Evolutionary conservation across 2,113 vertebrate genomes (phyloP).

Genomic region (Petrocephalus zakoni): DNA sequence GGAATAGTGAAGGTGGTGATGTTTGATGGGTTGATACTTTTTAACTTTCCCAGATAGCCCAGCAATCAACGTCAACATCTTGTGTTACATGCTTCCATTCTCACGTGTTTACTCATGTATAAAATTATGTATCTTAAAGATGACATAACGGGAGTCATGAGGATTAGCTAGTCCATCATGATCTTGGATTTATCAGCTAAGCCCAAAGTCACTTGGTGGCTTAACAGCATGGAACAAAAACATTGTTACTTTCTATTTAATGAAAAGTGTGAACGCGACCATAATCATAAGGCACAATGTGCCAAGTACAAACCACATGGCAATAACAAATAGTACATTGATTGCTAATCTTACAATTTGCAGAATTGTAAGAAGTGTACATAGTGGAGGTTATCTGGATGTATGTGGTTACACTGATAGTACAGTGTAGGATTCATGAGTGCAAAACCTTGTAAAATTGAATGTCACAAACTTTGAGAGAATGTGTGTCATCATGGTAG

Average conservation of each 20-base stretch:
- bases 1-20: neutral
- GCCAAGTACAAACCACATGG: neutral
- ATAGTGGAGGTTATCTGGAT: neutral
- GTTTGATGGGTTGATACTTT: neutral
- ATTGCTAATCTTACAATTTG: neutral
- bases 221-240: neutral
- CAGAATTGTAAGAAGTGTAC: neutral
- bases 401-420: neutral
- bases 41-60: neutral
- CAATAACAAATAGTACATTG: neutral
- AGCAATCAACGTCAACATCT: neutral
- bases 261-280: neutral
- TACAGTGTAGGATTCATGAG: neutral
- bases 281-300: neutral
- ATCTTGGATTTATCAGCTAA: neutral
- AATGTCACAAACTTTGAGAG: neutral
- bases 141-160: neutral
- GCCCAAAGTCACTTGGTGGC: neutral
- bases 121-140: neutral
- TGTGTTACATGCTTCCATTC: neutral
- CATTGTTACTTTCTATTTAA: neutral
- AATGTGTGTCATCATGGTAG: neutral
- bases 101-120: neutral
- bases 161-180: neutral
- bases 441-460: neutral